These are phyloP conservation scores for Eospalax fontanierii DNA, from an alignment of 2,797 vertebrate genomes.

Conservation along the genomic window DNA sequence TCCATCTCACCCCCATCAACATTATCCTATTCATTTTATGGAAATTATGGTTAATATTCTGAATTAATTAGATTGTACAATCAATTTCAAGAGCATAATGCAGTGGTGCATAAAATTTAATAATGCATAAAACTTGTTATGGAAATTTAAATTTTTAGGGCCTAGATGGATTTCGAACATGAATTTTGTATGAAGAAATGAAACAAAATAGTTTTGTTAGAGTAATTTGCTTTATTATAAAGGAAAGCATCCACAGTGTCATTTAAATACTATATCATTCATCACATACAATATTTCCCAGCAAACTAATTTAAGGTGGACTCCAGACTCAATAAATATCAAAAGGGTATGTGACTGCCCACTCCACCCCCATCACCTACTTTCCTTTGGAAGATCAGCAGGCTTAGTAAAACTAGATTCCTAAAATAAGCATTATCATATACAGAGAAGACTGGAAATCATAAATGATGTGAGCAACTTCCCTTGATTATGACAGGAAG, in stretches of 20 bases:
- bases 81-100: slow-evolving; percentile 73
- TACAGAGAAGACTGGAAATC: slow-evolving; percentile 81
- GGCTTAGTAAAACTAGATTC: slow-evolving; percentile 67
- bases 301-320: slow-evolving; percentile 78
- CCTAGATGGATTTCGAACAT: slow-evolving; percentile 71
- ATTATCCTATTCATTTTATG: slow-evolving; percentile 75
- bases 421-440: slow-evolving; percentile 80
- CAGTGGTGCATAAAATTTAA: slow-evolving; percentile 70
- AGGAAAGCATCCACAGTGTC: slow-evolving; percentile 53
- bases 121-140: slow-evolving; percentile 72
- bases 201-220: slow-evolving; percentile 71
- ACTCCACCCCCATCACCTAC: not conserved
- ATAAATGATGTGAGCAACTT: slow-evolving; percentile 70
- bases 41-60: slow-evolving; percentile 77
- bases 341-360: slow-evolving; percentile 21
- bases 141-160: slow-evolving; percentile 77
- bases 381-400: slow-evolving; percentile 68
- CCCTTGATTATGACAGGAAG: slow-evolving; percentile 82
- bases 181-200: slow-evolving; percentile 81
- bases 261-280: slow-evolving; percentile 71
- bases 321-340: slow-evolving; percentile 76
- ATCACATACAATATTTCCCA: slow-evolving; percentile 77
- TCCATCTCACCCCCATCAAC: slow-evolving; percentile 20
- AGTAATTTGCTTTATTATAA: slow-evolving; percentile 76
- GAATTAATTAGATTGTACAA: slow-evolving; percentile 77